phyloP scores from a whole-genome alignment of 2,797 vertebrate genomes.

The Champsocephalus esox region DNA sequence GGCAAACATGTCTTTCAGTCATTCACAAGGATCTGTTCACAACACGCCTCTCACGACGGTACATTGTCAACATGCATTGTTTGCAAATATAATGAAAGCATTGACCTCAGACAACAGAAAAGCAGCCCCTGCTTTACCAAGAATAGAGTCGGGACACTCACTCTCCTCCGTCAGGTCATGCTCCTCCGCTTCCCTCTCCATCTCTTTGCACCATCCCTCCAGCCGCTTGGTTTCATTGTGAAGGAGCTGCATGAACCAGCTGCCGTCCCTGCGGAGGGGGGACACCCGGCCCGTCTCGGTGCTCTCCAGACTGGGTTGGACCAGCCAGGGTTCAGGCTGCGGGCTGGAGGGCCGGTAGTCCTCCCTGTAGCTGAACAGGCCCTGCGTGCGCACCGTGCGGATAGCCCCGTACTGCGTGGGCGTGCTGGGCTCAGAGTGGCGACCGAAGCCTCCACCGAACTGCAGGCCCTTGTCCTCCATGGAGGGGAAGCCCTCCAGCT shows the following conservation, averaged over 20 bases:
- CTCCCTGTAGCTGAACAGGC: slow-evolving; percentile 98
- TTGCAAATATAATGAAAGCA: slow-evolving; percentile 20
- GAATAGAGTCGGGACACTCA: slow-evolving; percentile 81
- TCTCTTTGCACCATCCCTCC: slow-evolving; percentile 98
- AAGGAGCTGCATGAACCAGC: slow-evolving; percentile 98
- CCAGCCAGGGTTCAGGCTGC: slow-evolving; percentile 88
- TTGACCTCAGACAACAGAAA: slow-evolving; percentile 11
- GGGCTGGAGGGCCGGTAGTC: slow-evolving; percentile 95
- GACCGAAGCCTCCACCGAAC: slow-evolving; percentile 95
- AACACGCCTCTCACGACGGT: slow-evolving; percentile 25
- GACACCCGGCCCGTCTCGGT: slow-evolving; percentile 89
- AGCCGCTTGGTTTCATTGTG: slow-evolving; percentile 96
- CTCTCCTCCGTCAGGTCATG: slow-evolving; percentile 97
- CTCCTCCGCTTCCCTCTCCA: slow-evolving; percentile 98
- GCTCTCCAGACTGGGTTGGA: slow-evolving; percentile 87
- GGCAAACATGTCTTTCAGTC: slow-evolving; percentile 45
- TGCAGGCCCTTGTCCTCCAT: slow-evolving; percentile 98
- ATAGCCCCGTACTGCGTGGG: slow-evolving; percentile 97
- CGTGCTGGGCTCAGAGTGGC: slow-evolving; percentile 98
- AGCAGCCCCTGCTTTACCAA: slow-evolving; percentile 33
- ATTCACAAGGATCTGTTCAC: slow-evolving; percentile 52
- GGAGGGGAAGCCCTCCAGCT: slow-evolving; percentile 95
- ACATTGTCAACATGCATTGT: slow-evolving; percentile 31
- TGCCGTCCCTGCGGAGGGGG: slow-evolving; percentile 92
- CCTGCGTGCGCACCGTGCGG: slow-evolving; percentile 97